Evolutionary conservation across 1,140 invertebrate genomes (phyloP).

Genomic region (Drosophila guanche): DNA sequence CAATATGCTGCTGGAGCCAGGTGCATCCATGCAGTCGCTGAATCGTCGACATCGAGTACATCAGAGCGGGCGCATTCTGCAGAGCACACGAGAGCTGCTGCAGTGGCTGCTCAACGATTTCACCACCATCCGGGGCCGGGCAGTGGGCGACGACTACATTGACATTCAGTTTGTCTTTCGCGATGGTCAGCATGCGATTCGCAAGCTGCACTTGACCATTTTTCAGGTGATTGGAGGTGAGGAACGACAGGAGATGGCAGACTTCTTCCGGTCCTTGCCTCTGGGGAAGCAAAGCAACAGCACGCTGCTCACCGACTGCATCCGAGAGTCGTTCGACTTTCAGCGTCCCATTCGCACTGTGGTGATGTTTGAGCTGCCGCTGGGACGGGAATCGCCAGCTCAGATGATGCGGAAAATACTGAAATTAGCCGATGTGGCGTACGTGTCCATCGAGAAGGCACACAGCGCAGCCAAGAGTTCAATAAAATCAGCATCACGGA

Average conservation of each 20-base stretch:
- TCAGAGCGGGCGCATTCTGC: conserved; percentile 12
- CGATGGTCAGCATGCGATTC: conserved; percentile 10
- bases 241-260: conserved; percentile 42
- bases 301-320: conserved; percentile 57
- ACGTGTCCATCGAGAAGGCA: conserved; percentile 7
- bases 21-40: background rate
- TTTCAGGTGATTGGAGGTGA: conserved; percentile 56
- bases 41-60: background rate
- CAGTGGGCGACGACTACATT: conserved; percentile 61
- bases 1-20: conserved; percentile 43
- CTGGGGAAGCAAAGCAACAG: conserved; percentile 16
- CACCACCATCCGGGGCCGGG: conserved; percentile 17
- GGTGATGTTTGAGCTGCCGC: conserved; percentile 61
- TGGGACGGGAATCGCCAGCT: conserved; percentile 24
- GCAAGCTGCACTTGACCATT: conserved; percentile 48
- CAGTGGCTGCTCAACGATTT: conserved; percentile 65
- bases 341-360: conserved; percentile 33
- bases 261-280: conserved; percentile 50
- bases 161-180: conserved; percentile 55
- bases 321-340: conserved; percentile 60
- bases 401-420: conserved; percentile 43
- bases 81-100: conserved; percentile 56
- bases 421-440: conserved; percentile 49
- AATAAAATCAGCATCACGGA: background rate
- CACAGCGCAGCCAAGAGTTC: background rate